phyloP scores from a whole-genome alignment of 2,797 vertebrate genomes.

The Melopsittacus undulatus region DNA sequence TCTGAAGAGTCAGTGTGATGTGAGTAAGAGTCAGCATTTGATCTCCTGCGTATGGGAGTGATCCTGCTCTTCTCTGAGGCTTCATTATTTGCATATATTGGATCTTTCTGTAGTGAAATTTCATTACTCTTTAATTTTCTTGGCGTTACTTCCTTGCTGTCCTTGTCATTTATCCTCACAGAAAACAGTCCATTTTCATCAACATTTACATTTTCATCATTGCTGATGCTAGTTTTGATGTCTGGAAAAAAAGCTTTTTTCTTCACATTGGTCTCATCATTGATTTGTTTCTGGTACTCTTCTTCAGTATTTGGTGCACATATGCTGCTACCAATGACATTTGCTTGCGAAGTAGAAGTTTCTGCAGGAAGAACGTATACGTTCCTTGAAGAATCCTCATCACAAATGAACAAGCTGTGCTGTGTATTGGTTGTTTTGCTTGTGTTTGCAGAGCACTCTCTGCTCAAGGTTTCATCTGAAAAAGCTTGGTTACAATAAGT shows the following conservation, averaged over 20 bases:
- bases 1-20: neutral
- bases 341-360: neutral
- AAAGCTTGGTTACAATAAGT: slow-evolving; percentile 82
- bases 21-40: neutral
- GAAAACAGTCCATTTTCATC: neutral
- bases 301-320: neutral
- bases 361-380: neutral
- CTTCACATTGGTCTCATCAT: neutral
- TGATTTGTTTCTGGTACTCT: neutral
- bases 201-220: neutral
- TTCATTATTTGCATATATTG: neutral
- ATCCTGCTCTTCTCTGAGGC: neutral
- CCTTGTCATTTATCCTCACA: neutral
- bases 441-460: neutral
- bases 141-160: neutral
- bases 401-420: neutral
- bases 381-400: neutral
- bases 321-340: neutral
- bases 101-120: neutral
- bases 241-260: neutral
- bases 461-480: slow-evolving; percentile 47
- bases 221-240: neutral
- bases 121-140: neutral
- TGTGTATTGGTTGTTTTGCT: neutral
- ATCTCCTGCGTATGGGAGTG: neutral